These are phyloP conservation scores for Phalanger gymnotis DNA, from an alignment of 2,797 vertebrate species.

Conservation along the genomic window DNA sequence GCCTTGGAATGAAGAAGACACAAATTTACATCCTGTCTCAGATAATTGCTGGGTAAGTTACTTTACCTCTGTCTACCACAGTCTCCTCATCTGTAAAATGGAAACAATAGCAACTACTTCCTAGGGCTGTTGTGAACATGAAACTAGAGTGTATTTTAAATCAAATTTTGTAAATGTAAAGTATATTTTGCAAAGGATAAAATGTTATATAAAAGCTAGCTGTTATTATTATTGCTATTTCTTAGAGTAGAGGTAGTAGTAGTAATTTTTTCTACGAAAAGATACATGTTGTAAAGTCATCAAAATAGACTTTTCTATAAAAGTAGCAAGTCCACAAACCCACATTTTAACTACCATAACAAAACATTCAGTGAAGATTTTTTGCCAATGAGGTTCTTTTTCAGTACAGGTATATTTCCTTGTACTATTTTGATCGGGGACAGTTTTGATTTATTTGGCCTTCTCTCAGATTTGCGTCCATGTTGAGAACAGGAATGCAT, in stretches of 20 bases:
- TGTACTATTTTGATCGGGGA: slow-evolving; percentile 2
- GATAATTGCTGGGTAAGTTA: not conserved
- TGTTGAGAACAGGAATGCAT: slow-evolving; percentile 38
- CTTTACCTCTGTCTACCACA: not conserved
- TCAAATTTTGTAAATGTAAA: not conserved
- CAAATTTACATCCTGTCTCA: not conserved
- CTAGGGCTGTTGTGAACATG: not conserved
- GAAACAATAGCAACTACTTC: not conserved
- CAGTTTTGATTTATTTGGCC: slow-evolving; percentile 39
- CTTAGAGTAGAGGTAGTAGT: not conserved
- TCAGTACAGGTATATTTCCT: slow-evolving; percentile 11
- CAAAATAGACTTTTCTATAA: not conserved
- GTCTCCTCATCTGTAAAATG: not conserved
- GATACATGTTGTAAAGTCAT: not conserved
- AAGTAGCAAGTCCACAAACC: not conserved
- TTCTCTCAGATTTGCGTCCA: slow-evolving; percentile 27
- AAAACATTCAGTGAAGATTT: not conserved
- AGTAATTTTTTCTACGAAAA: not conserved
- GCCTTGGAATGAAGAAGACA: not conserved
- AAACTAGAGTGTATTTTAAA: not conserved
- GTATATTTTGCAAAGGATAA: not conserved
- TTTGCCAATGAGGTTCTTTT: slow-evolving; percentile 32
- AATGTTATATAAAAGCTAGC: not conserved
- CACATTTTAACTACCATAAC: slow-evolving; percentile 24
- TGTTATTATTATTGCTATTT: not conserved